These are phyloP conservation scores for Hoplodrina ambigua DNA, from an alignment of 2,888 invertebrate species.

Conservation along the genomic window DNA sequence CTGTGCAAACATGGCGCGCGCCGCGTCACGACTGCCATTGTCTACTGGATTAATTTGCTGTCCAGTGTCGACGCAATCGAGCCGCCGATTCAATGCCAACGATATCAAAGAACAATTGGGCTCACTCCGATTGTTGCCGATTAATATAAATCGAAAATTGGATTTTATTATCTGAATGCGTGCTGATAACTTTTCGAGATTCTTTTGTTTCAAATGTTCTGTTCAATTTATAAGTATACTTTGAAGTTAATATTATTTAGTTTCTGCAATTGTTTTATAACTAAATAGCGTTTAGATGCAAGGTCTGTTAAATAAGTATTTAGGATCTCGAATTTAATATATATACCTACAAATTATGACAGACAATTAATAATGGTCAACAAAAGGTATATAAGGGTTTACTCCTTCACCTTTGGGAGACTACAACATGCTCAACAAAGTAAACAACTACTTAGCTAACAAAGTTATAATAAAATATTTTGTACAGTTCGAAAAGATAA, in stretches of 20 bases:
- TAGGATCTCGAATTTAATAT: no score
- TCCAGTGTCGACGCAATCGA: conserved; percentile 77
- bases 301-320: neutral
- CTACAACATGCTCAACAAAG: no score
- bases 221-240: conserved; percentile 44
- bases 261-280: conserved; percentile 17
- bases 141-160: conserved; percentile 83
- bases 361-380: no score
- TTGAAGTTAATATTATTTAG: conserved; percentile 23
- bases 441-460: no score
- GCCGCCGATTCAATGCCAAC: conserved; percentile 75
- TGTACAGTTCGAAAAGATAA: no score
- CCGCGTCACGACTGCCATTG: conserved; percentile 85
- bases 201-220: conserved; percentile 65
- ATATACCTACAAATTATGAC: no score
- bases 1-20: conserved; percentile 83
- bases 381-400: no score
- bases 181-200: conserved; percentile 65
- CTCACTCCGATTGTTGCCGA: conserved; percentile 76
- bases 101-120: conserved; percentile 82
- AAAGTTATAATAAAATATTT: no score
- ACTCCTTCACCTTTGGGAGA: no score
- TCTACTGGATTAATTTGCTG: conserved; percentile 86
- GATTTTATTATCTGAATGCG: conserved; percentile 77
- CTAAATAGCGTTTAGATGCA: neutral